phyloP scores from a whole-genome alignment of 2,113 vertebrate species.

The Capra hircus region DNA sequence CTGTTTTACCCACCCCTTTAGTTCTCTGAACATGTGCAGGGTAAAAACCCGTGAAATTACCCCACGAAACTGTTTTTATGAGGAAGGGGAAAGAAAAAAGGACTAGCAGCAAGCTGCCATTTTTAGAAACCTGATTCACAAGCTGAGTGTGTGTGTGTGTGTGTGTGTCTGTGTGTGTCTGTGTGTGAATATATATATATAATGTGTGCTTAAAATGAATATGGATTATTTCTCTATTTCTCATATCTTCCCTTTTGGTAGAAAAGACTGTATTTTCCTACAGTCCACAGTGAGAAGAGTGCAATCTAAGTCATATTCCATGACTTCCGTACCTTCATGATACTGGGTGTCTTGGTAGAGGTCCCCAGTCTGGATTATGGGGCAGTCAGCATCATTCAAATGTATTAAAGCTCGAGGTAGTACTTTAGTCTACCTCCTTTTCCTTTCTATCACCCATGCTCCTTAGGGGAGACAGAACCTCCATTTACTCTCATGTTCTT shows the following conservation, averaged over 20 bases:
- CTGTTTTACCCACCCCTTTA: background rate
- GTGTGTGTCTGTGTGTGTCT: accelerated
- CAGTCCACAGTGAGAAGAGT: background rate
- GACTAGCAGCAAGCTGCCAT: background rate
- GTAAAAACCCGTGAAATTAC: background rate
- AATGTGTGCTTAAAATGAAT: background rate
- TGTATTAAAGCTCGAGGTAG: background rate
- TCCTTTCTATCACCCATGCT: background rate
- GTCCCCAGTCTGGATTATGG: background rate
- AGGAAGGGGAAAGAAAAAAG: background rate
- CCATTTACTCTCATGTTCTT: background rate
- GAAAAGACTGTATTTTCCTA: background rate
- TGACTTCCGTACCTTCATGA: background rate
- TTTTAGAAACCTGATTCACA: background rate
- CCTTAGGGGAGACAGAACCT: background rate
- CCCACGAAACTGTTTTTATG: background rate
- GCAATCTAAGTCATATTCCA: background rate
- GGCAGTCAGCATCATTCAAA: background rate
- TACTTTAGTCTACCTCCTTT: background rate
- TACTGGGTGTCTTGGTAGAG: background rate
- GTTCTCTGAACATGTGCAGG: background rate
- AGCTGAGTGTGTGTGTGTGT: background rate
- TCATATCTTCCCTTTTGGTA: background rate
- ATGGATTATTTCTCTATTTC: background rate
- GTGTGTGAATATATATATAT: accelerated